Evolutionary conservation across 2,113 vertebrate genomes (phyloP), one percentile per base, ranked within the genome.

Genomic region (Maylandia zebra): DNA sequence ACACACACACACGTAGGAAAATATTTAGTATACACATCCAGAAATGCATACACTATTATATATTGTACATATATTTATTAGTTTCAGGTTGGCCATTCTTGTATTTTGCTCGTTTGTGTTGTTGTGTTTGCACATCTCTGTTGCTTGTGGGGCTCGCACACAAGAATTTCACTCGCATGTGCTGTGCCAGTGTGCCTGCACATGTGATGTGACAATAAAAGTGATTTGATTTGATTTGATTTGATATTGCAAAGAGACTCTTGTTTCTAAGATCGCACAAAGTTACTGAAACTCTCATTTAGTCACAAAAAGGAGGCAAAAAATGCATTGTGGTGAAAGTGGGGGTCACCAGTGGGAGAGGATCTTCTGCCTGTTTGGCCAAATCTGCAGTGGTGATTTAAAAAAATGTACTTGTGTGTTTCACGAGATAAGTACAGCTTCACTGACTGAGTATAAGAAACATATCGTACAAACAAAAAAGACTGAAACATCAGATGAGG

Each of bases 401-500:
- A 88, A 88, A 89, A 86, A 93, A 43, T 22, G 27, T 53, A 61
- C 86, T 85, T 59, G 81, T 48, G 78, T 55, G 56, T 90, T 64
- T 64, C 14, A 45, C 41, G 41, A 80, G 38, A 78, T 86, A 69
- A 88, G 88, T 71, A 86, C 16, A 83, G 24, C 53, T 81, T 84
- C 74, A 86, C 82, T 81, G 85, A 86, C 41, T 30, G 36, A 83
- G 87, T 83, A 83, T 10, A 86, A 53, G 59, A 43, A 85, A 85
- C 71, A 82, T 22, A 74, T 8, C 1, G 16, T 13, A 53, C 2
- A 52, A 43, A 59, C 27, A n/a, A 66, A 66, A 74, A 32, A 82
- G 24, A 83, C 71, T 76, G 56, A 32, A 36, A 61, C 3, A 8
- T 30, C 17, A 74, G 45, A 55, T 50, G 36, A 74, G 11, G 41